Percentiles rank a stretch among this genome's conserved stretches.
phyloP scores from a whole-genome alignment of 2,888 invertebrate species.

The Catocala sponsa region DNA sequence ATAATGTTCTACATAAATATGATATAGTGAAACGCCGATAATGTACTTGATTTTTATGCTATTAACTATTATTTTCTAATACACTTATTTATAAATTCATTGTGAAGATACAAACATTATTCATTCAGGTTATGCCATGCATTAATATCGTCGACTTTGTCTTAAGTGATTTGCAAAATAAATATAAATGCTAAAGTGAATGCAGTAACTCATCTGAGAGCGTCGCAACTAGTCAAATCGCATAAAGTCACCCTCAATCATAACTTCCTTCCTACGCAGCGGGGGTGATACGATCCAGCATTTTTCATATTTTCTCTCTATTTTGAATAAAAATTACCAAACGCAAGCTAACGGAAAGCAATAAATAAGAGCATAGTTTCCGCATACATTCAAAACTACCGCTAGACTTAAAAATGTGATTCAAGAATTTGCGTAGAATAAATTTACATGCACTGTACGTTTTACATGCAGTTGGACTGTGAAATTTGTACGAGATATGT shows the following conservation, averaged over 20 bases:
- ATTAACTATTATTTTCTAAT: too few species aligned
- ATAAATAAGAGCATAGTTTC: conserved; percentile 72
- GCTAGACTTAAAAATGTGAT: conserved; percentile 58
- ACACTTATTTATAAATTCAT: too few species aligned
- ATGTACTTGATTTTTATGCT: too few species aligned
- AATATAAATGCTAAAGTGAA: conserved; percentile 11
- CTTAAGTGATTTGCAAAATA: not conserved
- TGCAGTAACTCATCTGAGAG: conserved; percentile 59
- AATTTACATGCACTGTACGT: conserved; percentile 49
- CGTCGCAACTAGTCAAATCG: conserved; percentile 65
- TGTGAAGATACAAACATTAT: too few species aligned
- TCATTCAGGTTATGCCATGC: too few species aligned
- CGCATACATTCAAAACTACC: conserved; percentile 59
- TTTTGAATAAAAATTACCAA: conserved; percentile 68
- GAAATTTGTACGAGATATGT: conserved; percentile 21
- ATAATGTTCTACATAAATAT: too few species aligned
- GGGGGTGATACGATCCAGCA: conserved; percentile 53
- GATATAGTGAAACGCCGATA: too few species aligned
- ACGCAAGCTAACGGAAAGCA: conserved; percentile 60
- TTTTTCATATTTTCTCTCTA: conserved; percentile 60
- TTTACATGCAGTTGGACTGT: conserved; percentile 8
- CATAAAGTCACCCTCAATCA: conserved; percentile 71
- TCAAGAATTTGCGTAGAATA: conserved; percentile 54
- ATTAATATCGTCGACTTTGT: not conserved
- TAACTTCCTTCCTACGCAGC: conserved; percentile 62